Conservation (phyloP, 2,113 vertebrate genomes). For the Xiphophorus couchianus region DNA sequence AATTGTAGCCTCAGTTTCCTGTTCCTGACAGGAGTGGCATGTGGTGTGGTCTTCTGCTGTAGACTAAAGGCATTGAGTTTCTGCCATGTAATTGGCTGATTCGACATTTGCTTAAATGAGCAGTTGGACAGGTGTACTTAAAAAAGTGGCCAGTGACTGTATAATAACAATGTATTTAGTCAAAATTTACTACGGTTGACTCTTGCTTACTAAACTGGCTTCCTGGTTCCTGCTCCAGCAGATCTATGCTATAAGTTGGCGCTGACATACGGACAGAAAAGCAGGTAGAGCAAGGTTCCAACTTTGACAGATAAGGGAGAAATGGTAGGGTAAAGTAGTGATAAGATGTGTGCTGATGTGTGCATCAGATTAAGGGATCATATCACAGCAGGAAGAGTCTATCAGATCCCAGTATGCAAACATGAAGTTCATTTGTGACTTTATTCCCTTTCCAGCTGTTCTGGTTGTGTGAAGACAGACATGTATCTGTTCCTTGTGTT, state of each 20-base stretch:
- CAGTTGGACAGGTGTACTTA: too few relatives aligned
- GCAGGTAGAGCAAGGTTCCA: not conserved
- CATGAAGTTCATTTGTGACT: constrained; percentile 42
- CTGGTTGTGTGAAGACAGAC: not conserved
- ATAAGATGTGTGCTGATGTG: not conserved
- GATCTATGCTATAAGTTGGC: constrained; percentile 34
- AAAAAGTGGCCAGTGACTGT: too few relatives aligned
- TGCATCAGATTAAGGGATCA: constrained; percentile 57
- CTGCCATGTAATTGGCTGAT: too few relatives aligned
- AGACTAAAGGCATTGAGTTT: too few relatives aligned
- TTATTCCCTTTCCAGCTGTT: constrained; percentile 30
- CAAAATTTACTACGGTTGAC: constrained; percentile 50
- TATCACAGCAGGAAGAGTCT: constrained; percentile 35
- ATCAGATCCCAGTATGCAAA: constrained; percentile 68
- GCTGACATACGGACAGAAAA: not conserved
- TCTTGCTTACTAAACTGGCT: constrained; percentile 38
- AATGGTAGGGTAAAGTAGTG: not conserved
- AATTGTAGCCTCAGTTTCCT: too few relatives aligned
- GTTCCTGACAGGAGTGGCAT: too few relatives aligned
- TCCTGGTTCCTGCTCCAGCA: constrained; percentile 38
- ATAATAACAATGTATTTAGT: constrained; percentile 9
- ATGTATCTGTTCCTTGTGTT: not conserved
- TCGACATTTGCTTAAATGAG: too few relatives aligned
- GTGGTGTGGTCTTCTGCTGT: too few relatives aligned
- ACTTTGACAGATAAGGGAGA: constrained; percentile 10